A percentile compares a stretch with the other conserved stretches of the same genome.
These are phyloP conservation scores for Vicugna pacos DNA, from an alignment of 2,113 vertebrate genomes.

Conservation along the genomic window DNA sequence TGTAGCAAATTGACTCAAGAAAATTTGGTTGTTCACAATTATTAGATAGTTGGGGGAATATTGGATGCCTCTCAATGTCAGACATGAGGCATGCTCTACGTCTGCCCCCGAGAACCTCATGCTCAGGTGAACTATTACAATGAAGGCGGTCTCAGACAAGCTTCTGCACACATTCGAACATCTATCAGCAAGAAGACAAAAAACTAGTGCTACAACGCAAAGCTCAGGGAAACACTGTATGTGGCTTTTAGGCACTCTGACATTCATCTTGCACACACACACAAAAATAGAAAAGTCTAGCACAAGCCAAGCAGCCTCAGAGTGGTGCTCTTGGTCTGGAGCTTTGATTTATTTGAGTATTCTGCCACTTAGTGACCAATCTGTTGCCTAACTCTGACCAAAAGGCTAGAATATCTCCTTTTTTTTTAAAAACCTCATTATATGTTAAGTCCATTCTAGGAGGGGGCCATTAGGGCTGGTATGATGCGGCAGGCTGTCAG, in stretches of 20 bases:
- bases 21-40: not conserved
- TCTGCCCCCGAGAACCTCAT: not conserved
- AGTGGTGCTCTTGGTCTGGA: not conserved
- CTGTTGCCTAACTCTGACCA: not conserved
- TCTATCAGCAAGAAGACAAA: not conserved
- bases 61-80: not conserved
- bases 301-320: not conserved
- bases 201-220: not conserved
- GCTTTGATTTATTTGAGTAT: not conserved
- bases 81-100: not conserved
- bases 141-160: not conserved
- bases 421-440: not conserved
- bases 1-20: not conserved
- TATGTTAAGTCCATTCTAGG: not conserved
- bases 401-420: not conserved
- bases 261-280: not conserved
- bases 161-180: not conserved
- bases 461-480: not conserved
- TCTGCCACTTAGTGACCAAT: not conserved
- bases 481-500: not conserved
- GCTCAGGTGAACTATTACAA: not conserved
- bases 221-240: not conserved
- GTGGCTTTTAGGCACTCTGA: not conserved
- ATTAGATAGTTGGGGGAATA: not conserved
- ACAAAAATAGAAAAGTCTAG: not conserved